Base-by-base conservation (phyloP, 2,113 vertebrate species). In the Aleadryas rufinucha region DNA sequence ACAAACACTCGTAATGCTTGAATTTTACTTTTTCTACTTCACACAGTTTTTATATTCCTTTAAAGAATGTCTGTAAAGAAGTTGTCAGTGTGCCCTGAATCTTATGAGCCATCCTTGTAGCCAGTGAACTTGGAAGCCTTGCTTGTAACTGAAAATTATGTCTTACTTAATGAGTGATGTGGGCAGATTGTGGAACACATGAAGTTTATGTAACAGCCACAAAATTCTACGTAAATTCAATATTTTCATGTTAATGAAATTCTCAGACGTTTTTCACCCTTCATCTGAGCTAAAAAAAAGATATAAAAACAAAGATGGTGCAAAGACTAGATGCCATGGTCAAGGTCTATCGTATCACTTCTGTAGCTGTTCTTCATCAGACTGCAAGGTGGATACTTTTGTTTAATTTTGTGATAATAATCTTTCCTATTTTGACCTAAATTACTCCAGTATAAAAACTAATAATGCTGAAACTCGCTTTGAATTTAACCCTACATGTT, bases 71-170 rank as follows among this genome's bases (percentile, higher is more conserved):
- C 14, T 93, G 22, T 49, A 93, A 89, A 63, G 45, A 87, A 7
- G 5, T n/a, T 3, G 0, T 28, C 23, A 10, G 8, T 35, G 16
- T 2, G 1, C 11, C 18, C 18, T 68, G 42, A 9, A 41, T 49
- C n/a, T 81, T 72, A 39, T 24, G 12, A 87, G 16, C 19, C 16
- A 22, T 33, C 22, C 31, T n/a, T 63, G 26, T 42, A 90, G 23
- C 8, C 30, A 54, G 9, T 30, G 56, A 82, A 30, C 7, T 78
- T 60, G 37, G 26, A 90, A 82, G 6, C 19, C 11, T 91, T 54
- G 16, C 21, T 52, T 76, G 18, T 84, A n/a, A 66, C 16, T 20
- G 35, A 70, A 49, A 68, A 57, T 61, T 63, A 16, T 2, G 2
- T 37, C 16, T 10, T 41, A 37, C 16, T 37, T 54, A 13, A 26